phyloP scores from a whole-genome alignment of 2,797 vertebrate species.

The Potorous gilbertii region DNA sequence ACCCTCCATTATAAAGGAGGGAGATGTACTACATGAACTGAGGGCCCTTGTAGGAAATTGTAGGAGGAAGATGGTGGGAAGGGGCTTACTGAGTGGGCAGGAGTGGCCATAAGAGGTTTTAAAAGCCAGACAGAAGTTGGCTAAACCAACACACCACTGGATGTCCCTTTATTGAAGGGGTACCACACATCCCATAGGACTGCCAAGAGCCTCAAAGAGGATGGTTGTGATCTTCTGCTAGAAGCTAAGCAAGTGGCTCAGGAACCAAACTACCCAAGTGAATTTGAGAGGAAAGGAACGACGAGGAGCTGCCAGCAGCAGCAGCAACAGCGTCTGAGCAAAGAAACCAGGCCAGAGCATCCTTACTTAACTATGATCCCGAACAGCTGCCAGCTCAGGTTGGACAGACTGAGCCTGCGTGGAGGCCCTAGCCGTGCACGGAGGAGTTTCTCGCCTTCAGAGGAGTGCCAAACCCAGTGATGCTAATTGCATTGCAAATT shows the following conservation, averaged over 20 bases:
- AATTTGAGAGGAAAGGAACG: slow-evolving; percentile 56
- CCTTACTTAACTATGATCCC: slow-evolving; percentile 67
- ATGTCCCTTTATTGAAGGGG: slow-evolving; percentile 9
- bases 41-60: neutral
- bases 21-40: neutral
- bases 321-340: slow-evolving; percentile 48
- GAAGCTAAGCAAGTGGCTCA: slow-evolving; percentile 37
- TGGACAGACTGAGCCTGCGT: slow-evolving; percentile 64
- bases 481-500: slow-evolving; percentile 87
- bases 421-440: slow-evolving; percentile 70
- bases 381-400: slow-evolving; percentile 75
- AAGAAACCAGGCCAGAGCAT: slow-evolving; percentile 59
- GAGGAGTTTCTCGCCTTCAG: slow-evolving; percentile 82
- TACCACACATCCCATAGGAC: neutral
- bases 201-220: slow-evolving; percentile 1
- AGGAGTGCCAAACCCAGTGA: slow-evolving; percentile 87
- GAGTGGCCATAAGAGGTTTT: neutral
- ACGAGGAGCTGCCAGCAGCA: slow-evolving; percentile 38
- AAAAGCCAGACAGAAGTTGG: neutral
- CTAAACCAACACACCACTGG: neutral
- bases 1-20: neutral
- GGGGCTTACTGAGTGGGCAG: neutral
- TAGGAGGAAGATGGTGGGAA: neutral
- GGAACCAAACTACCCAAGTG: slow-evolving; percentile 65
- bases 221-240: neutral